Evolutionary conservation across 1,140 invertebrate species (phyloP), one percentile per base, ranked within the genome.

Genomic region (Notospermus geniculatus): DNA sequence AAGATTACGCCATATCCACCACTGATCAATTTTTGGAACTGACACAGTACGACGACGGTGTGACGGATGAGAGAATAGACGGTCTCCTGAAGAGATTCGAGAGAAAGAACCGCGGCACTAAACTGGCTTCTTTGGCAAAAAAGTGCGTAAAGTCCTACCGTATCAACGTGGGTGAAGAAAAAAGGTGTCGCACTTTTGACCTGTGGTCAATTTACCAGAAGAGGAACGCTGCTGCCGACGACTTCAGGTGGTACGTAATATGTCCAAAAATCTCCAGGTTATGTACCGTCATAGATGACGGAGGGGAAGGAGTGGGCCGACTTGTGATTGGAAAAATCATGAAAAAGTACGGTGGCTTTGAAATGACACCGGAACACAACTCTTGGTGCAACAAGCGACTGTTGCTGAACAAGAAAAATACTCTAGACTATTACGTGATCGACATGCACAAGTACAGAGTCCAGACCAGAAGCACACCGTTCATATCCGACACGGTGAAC

Each of bases 401-500:
- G 25, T 23, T n/a, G 4, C n/a, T 7, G 5, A n/a, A 50, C 19
- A 50, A n/a, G n/a, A n/a, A 50, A 50, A n/a, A 23, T n/a, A n/a
- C 4, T 4, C 5, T 27, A 5, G n/a, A 50, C 46, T 50, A 50
- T n/a, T 50, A 27, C 46, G n/a, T 50, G 4, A 27, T 50, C 25
- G 46, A 50, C n/a, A 50, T 50, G 46, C 25, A 50, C 46, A 19
- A 19, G n/a, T 50, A 50, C 46, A 50, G 19, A n/a, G 25, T 50
- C 4, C 46, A 50, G n/a, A 50, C 46, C 4, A 50, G n/a, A 27
- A 50, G 19, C 46, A 50, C 46, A 27, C 46, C 46, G 46, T 50
- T 50, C 25, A 50, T 50, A 19, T 7, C 46, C 4, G 46, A 50
- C n/a, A 50, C n/a, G 4, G 46, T 50, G n/a, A 50, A 50, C 25